phyloP scores from a whole-genome alignment of 1,140 invertebrate genomes.

The Drosophila albomicans region DNA sequence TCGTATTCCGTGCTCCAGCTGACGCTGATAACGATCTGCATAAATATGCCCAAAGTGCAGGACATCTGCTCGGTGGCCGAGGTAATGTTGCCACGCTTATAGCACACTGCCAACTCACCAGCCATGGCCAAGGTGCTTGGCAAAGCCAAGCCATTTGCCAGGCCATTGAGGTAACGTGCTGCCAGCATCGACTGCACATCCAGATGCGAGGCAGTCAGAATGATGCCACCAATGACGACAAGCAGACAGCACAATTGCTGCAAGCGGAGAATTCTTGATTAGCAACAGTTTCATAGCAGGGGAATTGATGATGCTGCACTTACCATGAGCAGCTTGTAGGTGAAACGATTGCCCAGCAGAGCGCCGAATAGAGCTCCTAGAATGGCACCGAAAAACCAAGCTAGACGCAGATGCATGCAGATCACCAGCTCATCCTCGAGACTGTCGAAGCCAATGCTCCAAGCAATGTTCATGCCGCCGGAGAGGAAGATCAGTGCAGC shows the following conservation, averaged over 20 bases:
- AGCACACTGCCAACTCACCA: constrained; percentile 60
- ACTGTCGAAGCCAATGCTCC: constrained; percentile 65
- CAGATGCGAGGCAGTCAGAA: constrained; percentile 23
- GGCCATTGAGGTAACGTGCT: constrained; percentile 61
- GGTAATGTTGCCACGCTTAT: constrained; percentile 57
- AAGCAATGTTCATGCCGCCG: constrained; percentile 72
- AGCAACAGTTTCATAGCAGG: neutral
- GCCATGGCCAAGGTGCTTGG: constrained; percentile 58
- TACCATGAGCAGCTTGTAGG: constrained; percentile 62
- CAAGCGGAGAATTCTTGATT: neutral
- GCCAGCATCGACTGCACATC: constrained; percentile 46
- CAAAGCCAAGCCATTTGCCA: constrained; percentile 64
- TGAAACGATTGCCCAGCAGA: constrained; percentile 23
- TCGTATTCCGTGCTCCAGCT: constrained; percentile 44
- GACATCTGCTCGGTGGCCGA: constrained; percentile 58
- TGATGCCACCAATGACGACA: constrained; percentile 50
- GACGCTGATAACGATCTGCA: constrained; percentile 60
- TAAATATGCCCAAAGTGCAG: constrained; percentile 57
- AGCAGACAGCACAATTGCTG: constrained; percentile 61
- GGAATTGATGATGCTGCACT: neutral
- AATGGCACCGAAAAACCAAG: constrained; percentile 66
- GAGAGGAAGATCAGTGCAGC: constrained; percentile 65
- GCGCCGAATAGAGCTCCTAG: constrained; percentile 43
- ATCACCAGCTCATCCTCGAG: constrained; percentile 30
- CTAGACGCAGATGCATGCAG: constrained; percentile 49